Conservation (phyloP, 2,888 invertebrate genomes). For the Rutpela maculata region DNA sequence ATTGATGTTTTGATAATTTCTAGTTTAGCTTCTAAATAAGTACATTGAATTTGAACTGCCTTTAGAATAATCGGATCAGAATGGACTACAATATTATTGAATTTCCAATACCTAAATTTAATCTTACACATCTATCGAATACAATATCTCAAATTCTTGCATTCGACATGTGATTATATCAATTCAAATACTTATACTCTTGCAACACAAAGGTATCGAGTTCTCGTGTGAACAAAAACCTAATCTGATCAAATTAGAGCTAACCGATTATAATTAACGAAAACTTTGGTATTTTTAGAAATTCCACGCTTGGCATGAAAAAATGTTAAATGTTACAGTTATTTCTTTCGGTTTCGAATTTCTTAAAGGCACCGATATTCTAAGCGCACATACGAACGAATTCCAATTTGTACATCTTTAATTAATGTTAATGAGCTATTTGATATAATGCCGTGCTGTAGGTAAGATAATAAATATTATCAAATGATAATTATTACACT, state of each 20-base stretch:
- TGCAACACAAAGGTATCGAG: background rate
- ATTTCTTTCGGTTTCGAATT: constrained; percentile 1
- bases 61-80: too few relatives aligned
- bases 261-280: constrained; percentile 22
- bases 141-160: too few relatives aligned
- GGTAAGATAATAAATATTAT: background rate
- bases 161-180: too few relatives aligned
- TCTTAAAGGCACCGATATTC: constrained; percentile 5
- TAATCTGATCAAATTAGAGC: constrained; percentile 17
- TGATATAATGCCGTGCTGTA: background rate
- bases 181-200: too few relatives aligned
- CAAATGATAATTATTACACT: too few relatives aligned
- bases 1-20: too few relatives aligned
- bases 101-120: too few relatives aligned
- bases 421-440: background rate
- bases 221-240: constrained; percentile 21
- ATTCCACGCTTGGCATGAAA: background rate
- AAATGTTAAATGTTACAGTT: constrained; percentile 4
- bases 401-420: constrained; percentile 1
- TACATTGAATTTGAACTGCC: too few relatives aligned
- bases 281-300: background rate
- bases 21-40: too few relatives aligned
- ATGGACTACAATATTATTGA: too few relatives aligned
- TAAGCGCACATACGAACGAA: background rate
- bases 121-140: too few relatives aligned